These are phyloP conservation scores for Cheilosia variabilis DNA, from an alignment of 2,888 invertebrate species.

Conservation along the genomic window DNA sequence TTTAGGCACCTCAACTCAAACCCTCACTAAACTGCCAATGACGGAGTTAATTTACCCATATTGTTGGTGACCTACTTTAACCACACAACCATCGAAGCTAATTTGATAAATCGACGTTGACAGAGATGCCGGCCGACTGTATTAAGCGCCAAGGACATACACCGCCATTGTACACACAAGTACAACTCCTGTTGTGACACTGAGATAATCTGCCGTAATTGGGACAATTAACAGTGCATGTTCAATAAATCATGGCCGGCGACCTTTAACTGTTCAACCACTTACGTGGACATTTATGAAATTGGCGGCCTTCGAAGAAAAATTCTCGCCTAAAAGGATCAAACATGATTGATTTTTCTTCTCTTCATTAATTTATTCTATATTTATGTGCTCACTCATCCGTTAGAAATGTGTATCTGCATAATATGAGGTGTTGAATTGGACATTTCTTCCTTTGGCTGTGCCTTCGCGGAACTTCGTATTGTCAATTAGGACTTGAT, in stretches of 20 bases:
- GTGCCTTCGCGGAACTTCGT: too few species aligned
- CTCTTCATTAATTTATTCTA: too few species aligned
- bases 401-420: too few species aligned
- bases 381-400: too few species aligned
- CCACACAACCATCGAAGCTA: slow-evolving; percentile 13
- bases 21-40: slow-evolving; percentile 5
- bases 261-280: slow-evolving; percentile 26
- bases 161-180: slow-evolving; percentile 7
- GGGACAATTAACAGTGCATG: slow-evolving; percentile 55
- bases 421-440: too few species aligned
- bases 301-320: slow-evolving; percentile 2
- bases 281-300: slow-evolving; percentile 24
- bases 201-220: slow-evolving; percentile 53
- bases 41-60: slow-evolving; percentile 8
- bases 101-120: slow-evolving; percentile 42
- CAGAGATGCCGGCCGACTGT: neutral
- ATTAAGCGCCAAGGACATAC: slow-evolving; percentile 20
- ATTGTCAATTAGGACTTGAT: too few species aligned
- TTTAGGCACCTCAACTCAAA: too few species aligned
- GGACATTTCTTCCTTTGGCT: too few species aligned
- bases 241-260: slow-evolving; percentile 57
- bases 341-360: too few species aligned
- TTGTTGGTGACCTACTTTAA: slow-evolving; percentile 18
- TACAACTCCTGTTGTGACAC: slow-evolving; percentile 26
- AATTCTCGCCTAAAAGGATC: neutral